Base-by-base conservation (phyloP, 2,888 invertebrate species). In the Drosophila dives region DNA sequence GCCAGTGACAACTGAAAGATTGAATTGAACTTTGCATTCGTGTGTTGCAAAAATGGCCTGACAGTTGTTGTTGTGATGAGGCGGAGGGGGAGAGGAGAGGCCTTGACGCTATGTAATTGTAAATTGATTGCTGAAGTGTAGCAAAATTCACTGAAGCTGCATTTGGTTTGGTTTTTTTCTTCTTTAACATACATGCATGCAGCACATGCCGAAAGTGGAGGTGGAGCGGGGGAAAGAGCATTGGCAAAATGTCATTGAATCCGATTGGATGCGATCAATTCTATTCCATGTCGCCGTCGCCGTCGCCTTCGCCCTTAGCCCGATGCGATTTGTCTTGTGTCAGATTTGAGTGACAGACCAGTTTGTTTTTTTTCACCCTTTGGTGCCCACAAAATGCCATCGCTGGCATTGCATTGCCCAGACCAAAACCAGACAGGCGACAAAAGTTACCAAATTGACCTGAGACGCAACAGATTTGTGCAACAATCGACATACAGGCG, bases 251-350 rank as follows among this genome's bases (percentile, higher is more conserved):
- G 48, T 60, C 65, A 65, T 45, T 66, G 77, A 72, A 72, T 77
- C 55, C 77, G 71, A 76, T 68, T 76, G 80, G 66, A 75, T 75
- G 76, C 75, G 80, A 80, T 77, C 77, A 75, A 75, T 69, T 70
- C 64, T 61, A 36, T 55, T 64, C 33, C 15, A 53, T 2, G 23
- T 23, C 23, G 23, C 23, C 23, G 23, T 23, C 23, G 23, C 23
- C 36, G 54, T 36, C 64, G 64, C 38, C 80, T 10, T 56, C 40
- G 56, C 38, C 72, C 15, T 20, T n/a, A 10, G 68, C 81, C 86
- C 87, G 75, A 81, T 87, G 78, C 88, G 90, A 91, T 91, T 91
- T 91, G 91, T 91, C 89, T 90, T 77, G 74, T 90, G 91, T 90
- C 91, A 91, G 91, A 89, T 91, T 91, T 91, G 90, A 91, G 69